Evolutionary conservation across 2,888 invertebrate species (phyloP).

Genomic region (Byasa hedistus): DNA sequence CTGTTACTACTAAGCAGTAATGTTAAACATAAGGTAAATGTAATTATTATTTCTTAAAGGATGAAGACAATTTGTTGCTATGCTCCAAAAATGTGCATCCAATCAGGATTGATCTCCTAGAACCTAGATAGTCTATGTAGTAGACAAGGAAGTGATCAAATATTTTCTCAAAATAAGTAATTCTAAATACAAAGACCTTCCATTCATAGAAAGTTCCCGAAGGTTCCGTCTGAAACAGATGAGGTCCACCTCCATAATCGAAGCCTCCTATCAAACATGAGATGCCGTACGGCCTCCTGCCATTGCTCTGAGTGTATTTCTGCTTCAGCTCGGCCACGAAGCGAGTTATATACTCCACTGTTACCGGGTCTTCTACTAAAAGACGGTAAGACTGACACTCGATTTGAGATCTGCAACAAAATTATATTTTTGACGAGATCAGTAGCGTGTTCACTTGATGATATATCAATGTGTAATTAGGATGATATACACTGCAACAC

Average conservation of each 20-base stretch:
- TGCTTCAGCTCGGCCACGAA: constrained; percentile 86
- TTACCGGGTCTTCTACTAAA: constrained; percentile 97
- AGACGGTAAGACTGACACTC: constrained; percentile 98
- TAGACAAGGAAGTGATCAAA: no score
- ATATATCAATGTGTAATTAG: no score
- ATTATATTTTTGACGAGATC: not conserved
- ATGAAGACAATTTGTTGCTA: no score
- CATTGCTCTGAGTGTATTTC: constrained; percentile 98
- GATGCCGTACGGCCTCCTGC: constrained; percentile 97
- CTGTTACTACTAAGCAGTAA: no score
- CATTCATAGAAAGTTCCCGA: constrained; percentile 98
- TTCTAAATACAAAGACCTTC: constrained; percentile 77
- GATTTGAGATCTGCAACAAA: constrained; percentile 86
- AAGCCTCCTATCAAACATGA: constrained; percentile 97
- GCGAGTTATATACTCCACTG: constrained; percentile 93
- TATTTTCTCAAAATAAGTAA: no score
- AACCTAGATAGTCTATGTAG: no score
- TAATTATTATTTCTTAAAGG: no score
- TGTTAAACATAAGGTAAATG: no score
- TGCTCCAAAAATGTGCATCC: no score
- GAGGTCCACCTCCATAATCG: constrained; percentile 92
- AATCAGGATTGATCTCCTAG: no score
- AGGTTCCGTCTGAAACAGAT: constrained; percentile 97
- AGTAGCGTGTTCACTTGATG: no score
- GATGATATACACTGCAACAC: no score